These are phyloP conservation scores for Ashinkailepas kermadecensis DNA, from an alignment of 2,888 invertebrate genomes.

Conservation along the genomic window DNA sequence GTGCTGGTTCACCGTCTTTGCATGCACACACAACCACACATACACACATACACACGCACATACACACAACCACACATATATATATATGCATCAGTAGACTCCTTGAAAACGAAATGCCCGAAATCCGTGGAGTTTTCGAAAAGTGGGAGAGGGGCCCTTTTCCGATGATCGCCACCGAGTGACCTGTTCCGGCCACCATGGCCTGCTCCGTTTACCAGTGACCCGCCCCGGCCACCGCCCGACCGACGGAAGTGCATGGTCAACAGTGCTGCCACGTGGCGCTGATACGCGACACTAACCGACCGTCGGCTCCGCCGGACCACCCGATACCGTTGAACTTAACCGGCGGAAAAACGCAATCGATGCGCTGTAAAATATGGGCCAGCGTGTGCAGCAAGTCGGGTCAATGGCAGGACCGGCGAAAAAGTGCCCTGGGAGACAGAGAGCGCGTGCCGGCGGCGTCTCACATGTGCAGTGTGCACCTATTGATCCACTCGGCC, in stretches of 20 bases:
- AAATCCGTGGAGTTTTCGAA: no score
- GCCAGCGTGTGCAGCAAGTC: not conserved
- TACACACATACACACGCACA: no score
- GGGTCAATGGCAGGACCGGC: not conserved
- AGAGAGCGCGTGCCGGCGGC: not conserved
- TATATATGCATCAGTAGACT: no score
- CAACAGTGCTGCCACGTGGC: not conserved
- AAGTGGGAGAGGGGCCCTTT: no score
- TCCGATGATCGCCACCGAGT: no score
- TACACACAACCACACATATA: no score
- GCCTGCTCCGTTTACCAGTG: no score
- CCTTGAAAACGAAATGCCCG: no score
- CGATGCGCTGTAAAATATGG: slow-evolving; percentile 13
- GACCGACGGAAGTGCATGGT: not conserved
- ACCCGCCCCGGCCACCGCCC: not conserved
- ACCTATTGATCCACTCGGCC: not conserved
- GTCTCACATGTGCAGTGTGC: not conserved
- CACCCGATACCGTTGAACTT: not conserved
- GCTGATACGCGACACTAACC: not conserved
- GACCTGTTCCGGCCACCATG: no score
- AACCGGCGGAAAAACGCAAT: not conserved
- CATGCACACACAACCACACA: no score
- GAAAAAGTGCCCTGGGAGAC: not conserved
- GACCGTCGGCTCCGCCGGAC: not conserved
- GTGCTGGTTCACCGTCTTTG: no score